These are phyloP conservation scores for Pseudomyrmex gracilis DNA, from an alignment of 1,140 invertebrate genomes.

Conservation along the genomic window DNA sequence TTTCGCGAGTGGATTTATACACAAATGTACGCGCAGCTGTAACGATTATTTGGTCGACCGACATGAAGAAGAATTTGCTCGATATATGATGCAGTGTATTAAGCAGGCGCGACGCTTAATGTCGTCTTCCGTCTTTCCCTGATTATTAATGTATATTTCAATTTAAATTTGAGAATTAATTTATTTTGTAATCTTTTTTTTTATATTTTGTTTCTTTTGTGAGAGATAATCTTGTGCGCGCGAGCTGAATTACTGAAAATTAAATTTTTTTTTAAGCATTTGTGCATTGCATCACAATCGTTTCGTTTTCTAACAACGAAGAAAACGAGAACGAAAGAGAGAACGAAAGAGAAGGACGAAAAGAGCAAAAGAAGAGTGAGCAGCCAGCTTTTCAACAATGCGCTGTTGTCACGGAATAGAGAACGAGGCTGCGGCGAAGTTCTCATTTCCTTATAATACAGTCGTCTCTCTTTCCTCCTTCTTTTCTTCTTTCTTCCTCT, in stretches of 20 bases:
- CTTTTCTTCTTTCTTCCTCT: background rate
- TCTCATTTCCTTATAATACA: conserved; percentile 69
- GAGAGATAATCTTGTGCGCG: background rate
- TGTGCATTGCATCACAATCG: conserved; percentile 9
- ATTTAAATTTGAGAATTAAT: too few relatives aligned
- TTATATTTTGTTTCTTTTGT: background rate
- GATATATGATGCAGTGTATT: background rate
- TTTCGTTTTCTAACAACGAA: conserved; percentile 36
- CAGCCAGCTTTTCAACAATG: conserved; percentile 66
- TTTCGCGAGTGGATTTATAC: conserved; percentile 24
- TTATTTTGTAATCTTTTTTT: background rate
- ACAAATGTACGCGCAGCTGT: background rate
- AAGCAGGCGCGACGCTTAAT: too few relatives aligned
- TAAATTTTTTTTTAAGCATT: background rate
- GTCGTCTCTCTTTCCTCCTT: conserved; percentile 12
- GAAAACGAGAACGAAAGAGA: background rate
- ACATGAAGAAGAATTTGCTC: background rate
- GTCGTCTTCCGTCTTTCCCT: too few relatives aligned
- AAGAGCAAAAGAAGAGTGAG: conserved; percentile 1
- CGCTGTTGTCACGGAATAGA: conserved; percentile 66
- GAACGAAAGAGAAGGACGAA: conserved; percentile 2
- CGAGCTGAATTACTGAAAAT: background rate
- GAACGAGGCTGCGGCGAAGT: conserved; percentile 72
- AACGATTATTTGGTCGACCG: conserved; percentile 27
- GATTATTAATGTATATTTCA: too few relatives aligned